Conservation (phyloP, 2,797 vertebrate species). For the Chaetodon trifasciatus region DNA sequence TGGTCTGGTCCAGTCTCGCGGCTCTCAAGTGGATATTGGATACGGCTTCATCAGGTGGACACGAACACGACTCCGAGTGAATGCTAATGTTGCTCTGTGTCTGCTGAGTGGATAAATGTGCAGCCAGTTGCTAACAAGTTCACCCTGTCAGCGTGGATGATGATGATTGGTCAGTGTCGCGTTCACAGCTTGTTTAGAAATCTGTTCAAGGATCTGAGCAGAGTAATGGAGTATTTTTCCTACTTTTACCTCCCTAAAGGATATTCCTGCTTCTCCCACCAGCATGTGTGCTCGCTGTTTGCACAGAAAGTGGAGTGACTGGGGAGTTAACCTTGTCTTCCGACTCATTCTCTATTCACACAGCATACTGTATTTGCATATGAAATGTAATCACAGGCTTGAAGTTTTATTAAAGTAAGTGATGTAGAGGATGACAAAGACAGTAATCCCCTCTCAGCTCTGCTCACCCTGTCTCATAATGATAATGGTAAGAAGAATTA, state of each 20-base stretch:
- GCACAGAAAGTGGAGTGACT: slow-evolving; percentile 6
- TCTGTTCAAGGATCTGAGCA: not conserved
- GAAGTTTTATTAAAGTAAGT: slow-evolving; percentile 83
- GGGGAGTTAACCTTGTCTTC: slow-evolving; percentile 44
- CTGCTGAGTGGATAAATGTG: not conserved
- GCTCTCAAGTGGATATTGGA: not conserved
- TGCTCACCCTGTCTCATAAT: slow-evolving; percentile 77
- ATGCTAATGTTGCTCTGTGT: not conserved
- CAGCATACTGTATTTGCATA: slow-evolving; percentile 65
- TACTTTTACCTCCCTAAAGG: not conserved
- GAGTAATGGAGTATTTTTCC: not conserved
- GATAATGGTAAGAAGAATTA: slow-evolving; percentile 80
- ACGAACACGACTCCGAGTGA: not conserved
- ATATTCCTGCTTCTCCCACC: not conserved
- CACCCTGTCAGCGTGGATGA: not conserved
- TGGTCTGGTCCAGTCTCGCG: not conserved
- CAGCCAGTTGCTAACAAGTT: not conserved
- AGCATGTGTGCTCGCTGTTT: not conserved
- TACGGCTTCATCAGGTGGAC: not conserved
- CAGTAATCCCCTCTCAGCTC: slow-evolving; percentile 76
- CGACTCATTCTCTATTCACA: slow-evolving; percentile 63
- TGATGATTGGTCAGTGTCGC: not conserved
- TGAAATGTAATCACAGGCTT: slow-evolving; percentile 78
- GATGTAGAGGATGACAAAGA: slow-evolving; percentile 78
- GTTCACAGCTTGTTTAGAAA: not conserved